Percentiles rank a stretch among this genome's conserved stretches.
Evolutionary conservation across 2,797 vertebrate species (phyloP).

Genomic region (Anabacerthia variegaticeps): DNA sequence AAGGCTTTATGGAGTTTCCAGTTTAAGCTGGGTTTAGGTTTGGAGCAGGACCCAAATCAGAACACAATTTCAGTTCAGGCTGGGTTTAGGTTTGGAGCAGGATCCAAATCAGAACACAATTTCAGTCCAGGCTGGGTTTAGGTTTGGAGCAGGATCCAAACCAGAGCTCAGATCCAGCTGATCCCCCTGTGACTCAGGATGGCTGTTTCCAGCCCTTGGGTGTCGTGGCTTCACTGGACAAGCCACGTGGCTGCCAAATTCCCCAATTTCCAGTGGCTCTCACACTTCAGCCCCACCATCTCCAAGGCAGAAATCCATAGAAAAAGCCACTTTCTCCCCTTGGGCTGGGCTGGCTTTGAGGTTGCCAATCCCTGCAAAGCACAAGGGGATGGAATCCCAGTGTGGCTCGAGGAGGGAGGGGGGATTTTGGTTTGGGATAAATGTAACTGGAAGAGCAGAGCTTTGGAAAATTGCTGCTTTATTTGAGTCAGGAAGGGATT

Average conservation of each 20-base stretch:
- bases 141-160: background rate
- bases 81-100: too few species aligned
- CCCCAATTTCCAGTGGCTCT: background rate
- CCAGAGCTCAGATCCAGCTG: background rate
- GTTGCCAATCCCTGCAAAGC: background rate
- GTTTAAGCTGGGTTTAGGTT: background rate
- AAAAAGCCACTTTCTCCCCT: background rate
- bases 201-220: background rate
- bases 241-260: background rate
- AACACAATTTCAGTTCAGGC: too few species aligned
- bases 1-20: background rate
- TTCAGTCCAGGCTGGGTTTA: too few species aligned
- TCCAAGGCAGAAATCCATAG: background rate
- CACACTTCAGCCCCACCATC: rapidly evolving
- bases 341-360: background rate
- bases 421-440: background rate
- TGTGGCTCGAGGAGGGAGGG: background rate
- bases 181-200: background rate
- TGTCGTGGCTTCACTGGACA: background rate
- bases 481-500: background rate
- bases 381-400: background rate
- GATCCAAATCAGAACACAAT: too few species aligned
- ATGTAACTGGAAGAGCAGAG: background rate
- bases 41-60: background rate
- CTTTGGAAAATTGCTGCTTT: background rate